A percentile compares a stretch with the other conserved stretches of the same genome.
Evolutionary conservation across 2,888 invertebrate species (phyloP).

Genomic region (Drosophila mimica): DNA sequence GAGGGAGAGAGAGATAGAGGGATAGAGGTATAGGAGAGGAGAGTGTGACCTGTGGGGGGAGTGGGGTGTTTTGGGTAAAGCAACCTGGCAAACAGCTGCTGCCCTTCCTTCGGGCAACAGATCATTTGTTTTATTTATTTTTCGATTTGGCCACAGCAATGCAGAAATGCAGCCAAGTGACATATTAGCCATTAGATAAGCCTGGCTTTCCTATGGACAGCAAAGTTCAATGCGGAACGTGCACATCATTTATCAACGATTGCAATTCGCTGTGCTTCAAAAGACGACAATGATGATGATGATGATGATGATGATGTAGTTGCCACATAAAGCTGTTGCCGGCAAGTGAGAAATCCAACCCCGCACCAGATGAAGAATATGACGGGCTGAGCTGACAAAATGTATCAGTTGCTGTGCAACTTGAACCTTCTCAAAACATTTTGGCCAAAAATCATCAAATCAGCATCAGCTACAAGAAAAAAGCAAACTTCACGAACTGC

Average conservation of each 20-base stretch:
- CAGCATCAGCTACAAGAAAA: slow-evolving; percentile 29
- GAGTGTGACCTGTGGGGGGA: not conserved
- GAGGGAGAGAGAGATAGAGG: no score
- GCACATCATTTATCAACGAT: slow-evolving; percentile 74
- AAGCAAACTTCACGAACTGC: slow-evolving; percentile 71
- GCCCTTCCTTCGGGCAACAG: slow-evolving; percentile 30
- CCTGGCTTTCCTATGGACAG: not conserved
- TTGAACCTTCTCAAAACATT: not conserved
- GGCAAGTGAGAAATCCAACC: not conserved
- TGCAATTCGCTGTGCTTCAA: slow-evolving; percentile 61
- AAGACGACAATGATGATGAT: slow-evolving; percentile 20
- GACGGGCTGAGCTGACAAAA: slow-evolving; percentile 4
- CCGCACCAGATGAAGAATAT: not conserved
- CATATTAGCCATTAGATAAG: slow-evolving; percentile 63
- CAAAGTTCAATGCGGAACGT: slow-evolving; percentile 24
- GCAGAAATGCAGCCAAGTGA: slow-evolving; percentile 71
- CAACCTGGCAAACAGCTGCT: slow-evolving; percentile 26
- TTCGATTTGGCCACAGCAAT: slow-evolving; percentile 66
- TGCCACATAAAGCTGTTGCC: slow-evolving; percentile 1
- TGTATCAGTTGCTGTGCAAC: slow-evolving; percentile 3
- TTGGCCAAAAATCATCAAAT: slow-evolving; percentile 29
- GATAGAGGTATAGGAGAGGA: no score
- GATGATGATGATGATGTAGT: slow-evolving; percentile 24
- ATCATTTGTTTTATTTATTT: slow-evolving; percentile 79
- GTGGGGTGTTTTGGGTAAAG: not conserved